These are phyloP conservation scores for Azemiops feae DNA, from an alignment of 2,113 vertebrate species.

Conservation along the genomic window DNA sequence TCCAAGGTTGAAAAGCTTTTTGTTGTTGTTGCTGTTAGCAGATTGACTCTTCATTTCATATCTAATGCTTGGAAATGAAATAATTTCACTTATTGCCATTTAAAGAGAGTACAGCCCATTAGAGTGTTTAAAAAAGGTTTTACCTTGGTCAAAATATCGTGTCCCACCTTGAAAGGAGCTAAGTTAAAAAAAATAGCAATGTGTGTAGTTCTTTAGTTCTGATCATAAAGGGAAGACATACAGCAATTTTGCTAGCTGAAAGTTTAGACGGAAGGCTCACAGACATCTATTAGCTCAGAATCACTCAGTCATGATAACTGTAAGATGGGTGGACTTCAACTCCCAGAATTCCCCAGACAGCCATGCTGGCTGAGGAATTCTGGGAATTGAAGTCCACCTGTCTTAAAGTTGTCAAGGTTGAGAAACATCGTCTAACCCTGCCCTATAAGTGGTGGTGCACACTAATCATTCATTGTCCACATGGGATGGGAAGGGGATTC, in stretches of 20 bases:
- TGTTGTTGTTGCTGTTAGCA: conserved; percentile 55
- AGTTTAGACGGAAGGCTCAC: background rate
- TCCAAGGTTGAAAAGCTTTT: conserved; percentile 39
- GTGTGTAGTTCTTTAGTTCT: conserved; percentile 12
- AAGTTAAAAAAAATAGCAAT: conserved; percentile 54
- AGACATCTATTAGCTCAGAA: background rate
- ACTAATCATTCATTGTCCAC: background rate
- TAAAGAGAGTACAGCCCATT: conserved; percentile 59
- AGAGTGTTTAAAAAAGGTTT: conserved; percentile 55
- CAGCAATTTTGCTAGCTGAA: background rate
- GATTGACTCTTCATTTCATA: conserved; percentile 57
- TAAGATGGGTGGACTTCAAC: background rate
- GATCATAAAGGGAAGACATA: background rate
- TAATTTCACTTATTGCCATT: conserved; percentile 42
- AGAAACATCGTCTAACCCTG: background rate
- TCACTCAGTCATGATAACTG: background rate
- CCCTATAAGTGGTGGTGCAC: background rate
- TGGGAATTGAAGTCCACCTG: too few relatives aligned
- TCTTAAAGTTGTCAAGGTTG: too few relatives aligned
- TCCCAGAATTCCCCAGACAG: background rate
- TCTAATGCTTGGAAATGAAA: conserved; percentile 55
- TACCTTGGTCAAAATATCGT: conserved; percentile 39
- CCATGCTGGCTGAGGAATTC: background rate
- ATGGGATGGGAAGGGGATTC: background rate
- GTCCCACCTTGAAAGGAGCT: conserved; percentile 49